Percentiles rank a stretch among this genome's conserved stretches.
Evolutionary conservation across 2,113 vertebrate genomes (phyloP).

Genomic region (Butastur rufipennis): DNA sequence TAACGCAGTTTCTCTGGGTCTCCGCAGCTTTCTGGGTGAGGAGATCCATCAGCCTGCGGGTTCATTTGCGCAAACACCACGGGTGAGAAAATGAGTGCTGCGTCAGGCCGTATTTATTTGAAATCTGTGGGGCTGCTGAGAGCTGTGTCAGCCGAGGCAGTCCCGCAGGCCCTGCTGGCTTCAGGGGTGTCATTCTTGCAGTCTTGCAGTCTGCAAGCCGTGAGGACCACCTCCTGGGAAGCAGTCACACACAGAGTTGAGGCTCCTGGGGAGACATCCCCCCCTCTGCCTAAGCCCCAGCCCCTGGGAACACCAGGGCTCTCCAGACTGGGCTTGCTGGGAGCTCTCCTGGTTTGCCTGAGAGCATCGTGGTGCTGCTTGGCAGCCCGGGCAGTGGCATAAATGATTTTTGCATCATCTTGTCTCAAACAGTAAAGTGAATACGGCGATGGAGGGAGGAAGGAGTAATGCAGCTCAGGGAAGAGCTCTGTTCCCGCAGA

Average conservation of each 20-base stretch:
- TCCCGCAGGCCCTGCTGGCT: neutral
- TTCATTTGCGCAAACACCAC: neutral
- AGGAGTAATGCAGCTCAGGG: neutral
- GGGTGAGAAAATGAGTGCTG: neutral
- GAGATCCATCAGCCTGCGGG: neutral
- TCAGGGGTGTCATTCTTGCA: neutral
- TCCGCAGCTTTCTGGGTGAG: neutral
- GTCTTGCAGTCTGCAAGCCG: neutral
- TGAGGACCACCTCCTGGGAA: neutral
- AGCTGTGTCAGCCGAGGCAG: neutral
- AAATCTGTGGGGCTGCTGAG: neutral
- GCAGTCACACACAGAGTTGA: neutral
- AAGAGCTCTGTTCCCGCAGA: neutral
- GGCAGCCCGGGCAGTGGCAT: neutral
- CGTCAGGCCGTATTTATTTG: neutral
- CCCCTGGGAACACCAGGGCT: neutral
- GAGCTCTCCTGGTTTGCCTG: neutral
- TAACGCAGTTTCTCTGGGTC: neutral
- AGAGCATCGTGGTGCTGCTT: accelerated
- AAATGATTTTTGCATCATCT: neutral
- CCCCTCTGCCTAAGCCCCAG: too few relatives aligned
- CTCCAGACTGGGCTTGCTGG: neutral
- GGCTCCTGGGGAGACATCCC: neutral
- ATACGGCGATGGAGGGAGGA: neutral
- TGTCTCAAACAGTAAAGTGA: neutral